These are phyloP conservation scores for Stenodera caucasica DNA, from an alignment of 2,888 invertebrate genomes.

Conservation along the genomic window DNA sequence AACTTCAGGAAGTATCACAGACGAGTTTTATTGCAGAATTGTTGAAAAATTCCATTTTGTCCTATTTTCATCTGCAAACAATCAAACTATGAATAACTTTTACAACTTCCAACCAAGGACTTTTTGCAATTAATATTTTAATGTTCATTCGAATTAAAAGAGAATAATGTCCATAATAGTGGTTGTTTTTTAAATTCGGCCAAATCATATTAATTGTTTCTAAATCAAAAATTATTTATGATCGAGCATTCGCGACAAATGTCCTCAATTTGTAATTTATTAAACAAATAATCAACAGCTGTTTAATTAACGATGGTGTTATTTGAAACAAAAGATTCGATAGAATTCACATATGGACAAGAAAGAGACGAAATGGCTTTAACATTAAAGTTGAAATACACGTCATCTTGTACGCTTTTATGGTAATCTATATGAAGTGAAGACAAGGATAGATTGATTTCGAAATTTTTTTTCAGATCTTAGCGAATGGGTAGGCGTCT, in stretches of 20 bases:
- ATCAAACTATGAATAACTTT: neutral
- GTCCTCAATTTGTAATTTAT: neutral
- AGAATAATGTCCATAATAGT: too few relatives aligned
- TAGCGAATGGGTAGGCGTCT: conserved; percentile 20
- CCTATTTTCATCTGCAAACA: neutral
- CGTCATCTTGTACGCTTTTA: neutral
- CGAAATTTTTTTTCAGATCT: conserved; percentile 10
- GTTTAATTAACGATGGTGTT: neutral
- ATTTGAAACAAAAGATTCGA: neutral
- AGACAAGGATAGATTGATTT: neutral
- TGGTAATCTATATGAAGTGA: neutral
- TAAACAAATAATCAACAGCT: neutral
- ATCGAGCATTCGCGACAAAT: neutral
- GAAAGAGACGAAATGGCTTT: neutral
- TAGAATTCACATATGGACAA: neutral
- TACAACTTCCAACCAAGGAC: neutral
- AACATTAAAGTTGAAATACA: neutral
- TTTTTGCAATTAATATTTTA: neutral
- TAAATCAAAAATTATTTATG: neutral
- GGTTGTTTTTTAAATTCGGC: too few relatives aligned
- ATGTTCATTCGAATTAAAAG: too few relatives aligned
- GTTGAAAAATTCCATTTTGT: neutral
- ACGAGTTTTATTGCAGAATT: too few relatives aligned
- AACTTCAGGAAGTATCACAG: too few relatives aligned
- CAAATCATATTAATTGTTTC: too few relatives aligned